Percentiles rank a stretch among this genome's conserved stretches.
Evolutionary conservation across 1,140 invertebrate genomes (phyloP).

Genomic region (Physella acuta): DNA sequence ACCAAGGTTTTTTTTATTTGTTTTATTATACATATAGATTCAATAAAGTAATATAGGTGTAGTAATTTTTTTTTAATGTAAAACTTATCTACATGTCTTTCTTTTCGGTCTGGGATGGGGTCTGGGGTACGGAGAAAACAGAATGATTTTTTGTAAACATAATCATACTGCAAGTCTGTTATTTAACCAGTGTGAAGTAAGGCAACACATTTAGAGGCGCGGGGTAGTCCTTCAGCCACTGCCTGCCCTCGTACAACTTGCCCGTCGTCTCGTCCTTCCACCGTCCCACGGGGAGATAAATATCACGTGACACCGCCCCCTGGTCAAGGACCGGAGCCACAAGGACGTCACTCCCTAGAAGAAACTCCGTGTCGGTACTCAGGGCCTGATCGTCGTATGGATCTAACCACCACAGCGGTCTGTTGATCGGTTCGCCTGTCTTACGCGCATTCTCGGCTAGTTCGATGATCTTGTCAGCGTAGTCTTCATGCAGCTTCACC

Average conservation of each 20-base stretch:
- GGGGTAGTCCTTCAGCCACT: constrained; percentile 69
- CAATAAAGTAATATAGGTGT: too few relatives aligned
- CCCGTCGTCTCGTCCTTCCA: constrained; percentile 37
- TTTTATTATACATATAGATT: too few relatives aligned
- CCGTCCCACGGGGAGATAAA: constrained; percentile 67
- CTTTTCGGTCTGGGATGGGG: too few relatives aligned
- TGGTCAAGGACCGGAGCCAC: constrained; percentile 77
- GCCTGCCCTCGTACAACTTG: constrained; percentile 64
- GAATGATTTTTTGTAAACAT: neutral
- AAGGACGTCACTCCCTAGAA: constrained; percentile 78
- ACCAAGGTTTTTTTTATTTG: too few relatives aligned
- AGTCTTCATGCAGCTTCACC: constrained; percentile 71
- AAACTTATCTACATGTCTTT: too few relatives aligned
- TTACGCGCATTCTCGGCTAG: constrained; percentile 73
- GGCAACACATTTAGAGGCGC: constrained; percentile 64
- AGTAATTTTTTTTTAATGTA: too few relatives aligned
- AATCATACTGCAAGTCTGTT: neutral
- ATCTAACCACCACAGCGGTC: constrained; percentile 89
- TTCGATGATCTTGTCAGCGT: constrained; percentile 60
- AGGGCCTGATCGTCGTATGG: constrained; percentile 77
- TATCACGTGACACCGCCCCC: constrained; percentile 68
- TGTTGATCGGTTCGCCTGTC: constrained; percentile 64
- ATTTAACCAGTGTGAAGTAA: neutral
- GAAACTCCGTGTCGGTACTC: constrained; percentile 77
- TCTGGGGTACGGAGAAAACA: too few relatives aligned